A percentile compares a stretch with the other conserved stretches of the same genome.
These are phyloP conservation scores for Harpegnathos saltator DNA, from an alignment of 1,140 invertebrate genomes.

Conservation along the genomic window DNA sequence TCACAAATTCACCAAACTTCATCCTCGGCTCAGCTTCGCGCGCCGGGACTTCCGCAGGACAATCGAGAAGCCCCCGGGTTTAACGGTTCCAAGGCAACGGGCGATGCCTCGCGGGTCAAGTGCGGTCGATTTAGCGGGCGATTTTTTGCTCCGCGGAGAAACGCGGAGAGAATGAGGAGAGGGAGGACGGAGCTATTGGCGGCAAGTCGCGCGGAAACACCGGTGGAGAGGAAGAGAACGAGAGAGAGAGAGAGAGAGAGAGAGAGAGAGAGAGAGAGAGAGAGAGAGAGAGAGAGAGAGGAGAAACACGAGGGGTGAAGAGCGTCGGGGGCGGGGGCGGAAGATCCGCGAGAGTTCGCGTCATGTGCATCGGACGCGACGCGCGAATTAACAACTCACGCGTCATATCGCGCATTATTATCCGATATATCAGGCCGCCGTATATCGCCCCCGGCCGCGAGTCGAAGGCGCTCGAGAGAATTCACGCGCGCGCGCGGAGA, in stretches of 20 bases:
- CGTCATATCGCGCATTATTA: slow-evolving; percentile 84
- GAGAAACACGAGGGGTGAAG: slow-evolving; percentile 56
- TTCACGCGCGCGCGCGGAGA: slow-evolving; percentile 70
- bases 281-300: slow-evolving; percentile 59
- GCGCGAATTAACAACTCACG: slow-evolving; percentile 83
- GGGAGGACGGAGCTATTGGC: slow-evolving; percentile 57
- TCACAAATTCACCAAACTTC: background rate
- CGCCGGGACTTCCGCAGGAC: background rate
- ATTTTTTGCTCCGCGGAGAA: slow-evolving; percentile 63
- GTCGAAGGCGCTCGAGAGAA: slow-evolving; percentile 49
- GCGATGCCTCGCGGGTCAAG: slow-evolving; percentile 62
- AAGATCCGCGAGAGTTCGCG: slow-evolving; percentile 55
- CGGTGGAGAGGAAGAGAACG: too few species aligned
- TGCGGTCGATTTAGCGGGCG: slow-evolving; percentile 71
- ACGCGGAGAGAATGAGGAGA: slow-evolving; percentile 14
- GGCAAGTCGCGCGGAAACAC: slow-evolving; percentile 75
- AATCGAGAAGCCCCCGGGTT: slow-evolving; percentile 39
- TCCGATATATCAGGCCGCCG: slow-evolving; percentile 83
- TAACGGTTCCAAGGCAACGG: slow-evolving; percentile 59
- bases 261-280: too few species aligned
- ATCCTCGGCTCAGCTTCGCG: too few species aligned
- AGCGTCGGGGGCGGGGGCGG: slow-evolving; percentile 9
- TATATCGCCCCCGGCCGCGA: slow-evolving; percentile 74
- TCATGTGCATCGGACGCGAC: slow-evolving; percentile 77
- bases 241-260: too few species aligned